These are phyloP conservation scores for Mormyrops boulengeri DNA, from an alignment of 2,797 vertebrate species.

Conservation along the genomic window DNA sequence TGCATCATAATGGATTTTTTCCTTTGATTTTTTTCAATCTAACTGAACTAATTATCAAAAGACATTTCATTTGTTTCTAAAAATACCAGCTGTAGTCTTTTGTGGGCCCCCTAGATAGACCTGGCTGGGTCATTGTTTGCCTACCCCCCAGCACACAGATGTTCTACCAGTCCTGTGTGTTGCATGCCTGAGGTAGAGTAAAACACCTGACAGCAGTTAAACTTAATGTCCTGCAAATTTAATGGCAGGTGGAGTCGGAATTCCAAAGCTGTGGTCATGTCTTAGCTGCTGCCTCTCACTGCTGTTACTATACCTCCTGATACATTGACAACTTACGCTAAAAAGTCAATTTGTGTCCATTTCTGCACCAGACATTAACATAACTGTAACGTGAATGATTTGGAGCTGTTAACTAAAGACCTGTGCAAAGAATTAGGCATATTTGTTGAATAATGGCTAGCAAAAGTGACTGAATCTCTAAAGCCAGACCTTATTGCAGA, in stretches of 20 bases:
- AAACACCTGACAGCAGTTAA: slow-evolving; percentile 9
- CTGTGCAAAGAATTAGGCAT: neutral
- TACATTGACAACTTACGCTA: neutral
- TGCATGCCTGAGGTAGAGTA: neutral
- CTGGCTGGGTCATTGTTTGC: neutral
- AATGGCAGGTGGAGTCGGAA: neutral
- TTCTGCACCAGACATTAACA: neutral
- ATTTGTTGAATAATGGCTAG: neutral
- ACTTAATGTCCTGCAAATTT: slow-evolving; percentile 12
- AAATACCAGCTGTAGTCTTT: neutral
- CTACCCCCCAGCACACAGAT: neutral
- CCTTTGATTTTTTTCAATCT: neutral
- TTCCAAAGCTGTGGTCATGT: neutral
- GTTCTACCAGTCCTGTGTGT: neutral
- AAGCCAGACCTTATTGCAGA: neutral
- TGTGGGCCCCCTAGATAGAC: neutral
- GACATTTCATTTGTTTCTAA: neutral
- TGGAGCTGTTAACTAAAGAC: neutral
- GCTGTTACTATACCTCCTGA: neutral
- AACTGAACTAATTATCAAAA: neutral
- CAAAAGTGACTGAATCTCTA: neutral
- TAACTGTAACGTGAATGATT: neutral
- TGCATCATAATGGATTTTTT: neutral
- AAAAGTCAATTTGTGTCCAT: neutral
- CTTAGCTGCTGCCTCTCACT: neutral